Conservation (phyloP, 2,797 vertebrate species). For the Neostethus bicornis region DNA sequence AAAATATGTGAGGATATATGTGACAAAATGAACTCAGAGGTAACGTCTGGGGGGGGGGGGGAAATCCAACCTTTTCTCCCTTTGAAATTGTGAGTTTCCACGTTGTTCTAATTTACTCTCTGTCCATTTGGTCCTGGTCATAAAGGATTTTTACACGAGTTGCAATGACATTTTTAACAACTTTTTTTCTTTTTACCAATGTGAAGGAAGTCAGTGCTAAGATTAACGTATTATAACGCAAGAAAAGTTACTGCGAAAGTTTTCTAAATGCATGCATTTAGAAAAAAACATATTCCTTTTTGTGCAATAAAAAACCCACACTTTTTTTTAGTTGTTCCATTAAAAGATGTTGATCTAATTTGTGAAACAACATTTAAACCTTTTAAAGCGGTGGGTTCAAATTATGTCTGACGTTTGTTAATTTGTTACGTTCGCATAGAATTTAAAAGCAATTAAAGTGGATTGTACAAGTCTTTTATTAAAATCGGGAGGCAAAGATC, state of each 20-base stretch:
- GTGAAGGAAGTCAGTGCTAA: constrained; percentile 7
- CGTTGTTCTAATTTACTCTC: not conserved
- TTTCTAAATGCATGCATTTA: not conserved
- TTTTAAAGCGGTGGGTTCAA: not conserved
- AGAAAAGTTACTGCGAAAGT: constrained; percentile 1
- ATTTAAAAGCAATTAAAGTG: constrained; percentile 19
- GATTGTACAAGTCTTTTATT: constrained; percentile 30
- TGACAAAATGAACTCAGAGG: not conserved
- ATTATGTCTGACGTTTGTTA: not conserved
- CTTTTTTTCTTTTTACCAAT: constrained; percentile 12
- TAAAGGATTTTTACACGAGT: constrained; percentile 23
- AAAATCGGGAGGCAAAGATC: constrained; percentile 29
- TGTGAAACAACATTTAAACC: constrained; percentile 10
- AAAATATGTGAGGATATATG: constrained; percentile 4
- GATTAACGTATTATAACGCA: constrained; percentile 7
- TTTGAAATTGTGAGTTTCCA: not conserved
- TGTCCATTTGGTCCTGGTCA: constrained; percentile 1
- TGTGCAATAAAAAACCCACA: no score
- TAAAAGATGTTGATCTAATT: not conserved
- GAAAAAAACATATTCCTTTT: no score
- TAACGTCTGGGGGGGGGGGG: no score
- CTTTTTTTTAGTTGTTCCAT: no score
- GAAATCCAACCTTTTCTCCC: no score
- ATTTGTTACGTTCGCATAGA: constrained; percentile 1
- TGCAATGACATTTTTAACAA: constrained; percentile 12